Conservation (phyloP, 2,888 invertebrate species). For the Tenthredo mesomela region DNA sequence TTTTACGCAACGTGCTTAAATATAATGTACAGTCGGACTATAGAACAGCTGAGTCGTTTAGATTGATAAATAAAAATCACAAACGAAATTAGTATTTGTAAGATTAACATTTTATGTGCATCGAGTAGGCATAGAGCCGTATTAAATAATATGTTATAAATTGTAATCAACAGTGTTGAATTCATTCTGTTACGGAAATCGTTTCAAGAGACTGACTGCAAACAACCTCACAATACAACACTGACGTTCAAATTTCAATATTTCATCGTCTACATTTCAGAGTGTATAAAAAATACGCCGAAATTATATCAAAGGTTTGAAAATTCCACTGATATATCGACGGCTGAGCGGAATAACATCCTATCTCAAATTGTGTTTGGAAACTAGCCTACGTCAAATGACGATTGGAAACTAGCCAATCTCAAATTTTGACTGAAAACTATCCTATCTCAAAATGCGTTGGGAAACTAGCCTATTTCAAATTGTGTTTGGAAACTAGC, state of each 20-base stretch:
- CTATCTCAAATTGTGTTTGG: no score
- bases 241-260: neutral
- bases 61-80: neutral
- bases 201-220: neutral
- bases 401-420: no score
- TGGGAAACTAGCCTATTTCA: no score
- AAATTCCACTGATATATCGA: neutral
- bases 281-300: neutral
- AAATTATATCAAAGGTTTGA: neutral
- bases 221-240: neutral
- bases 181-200: neutral
- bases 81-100: neutral
- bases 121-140: neutral
- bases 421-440: no score
- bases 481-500: no score
- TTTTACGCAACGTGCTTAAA: constrained; percentile 2
- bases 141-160: no score
- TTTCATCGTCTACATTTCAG: neutral
- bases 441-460: no score
- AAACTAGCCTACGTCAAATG: no score
- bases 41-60: neutral
- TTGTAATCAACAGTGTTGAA: neutral
- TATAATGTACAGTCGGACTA: neutral
- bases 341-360: no score
- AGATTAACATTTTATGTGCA: neutral